Evolutionary conservation across 1,140 invertebrate species (phyloP).

Genomic region (Adoxophyes honmai): DNA sequence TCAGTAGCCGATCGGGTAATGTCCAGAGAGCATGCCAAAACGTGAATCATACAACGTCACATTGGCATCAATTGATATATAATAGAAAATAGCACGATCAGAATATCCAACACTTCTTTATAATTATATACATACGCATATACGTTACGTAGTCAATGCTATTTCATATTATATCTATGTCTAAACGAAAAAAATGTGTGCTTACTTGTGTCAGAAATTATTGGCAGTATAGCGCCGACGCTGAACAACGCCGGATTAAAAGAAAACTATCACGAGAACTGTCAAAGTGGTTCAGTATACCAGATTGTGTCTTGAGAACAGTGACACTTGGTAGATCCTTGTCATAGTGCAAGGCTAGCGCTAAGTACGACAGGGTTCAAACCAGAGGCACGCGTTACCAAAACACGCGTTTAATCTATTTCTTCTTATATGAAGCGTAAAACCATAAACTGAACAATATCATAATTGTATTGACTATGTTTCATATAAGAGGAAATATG

Average conservation of each 20-base stretch:
- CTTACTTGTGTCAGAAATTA: slow-evolving; percentile 20
- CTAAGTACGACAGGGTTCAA: no score
- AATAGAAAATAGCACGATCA: slow-evolving; percentile 13
- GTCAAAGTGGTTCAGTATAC: no score
- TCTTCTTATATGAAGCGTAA: no score
- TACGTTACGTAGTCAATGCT: background rate
- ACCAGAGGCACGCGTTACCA: no score
- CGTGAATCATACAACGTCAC: background rate
- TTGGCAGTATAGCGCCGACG: slow-evolving; percentile 24
- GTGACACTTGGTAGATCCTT: no score
- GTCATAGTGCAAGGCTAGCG: no score
- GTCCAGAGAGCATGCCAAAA: background rate
- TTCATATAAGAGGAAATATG: no score
- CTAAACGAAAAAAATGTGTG: slow-evolving; percentile 18
- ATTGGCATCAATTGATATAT: background rate
- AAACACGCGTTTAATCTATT: no score
- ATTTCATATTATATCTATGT: slow-evolving; percentile 7
- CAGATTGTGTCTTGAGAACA: no score
- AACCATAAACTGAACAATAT: no score
- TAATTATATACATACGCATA: slow-evolving; percentile 13
- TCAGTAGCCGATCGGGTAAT: background rate
- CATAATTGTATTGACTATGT: no score
- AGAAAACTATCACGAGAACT: no score
- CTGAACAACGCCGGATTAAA: background rate
- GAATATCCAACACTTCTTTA: background rate